Base-by-base conservation (phyloP, 2,888 invertebrate species). In the Acrocera orbiculus region DNA sequence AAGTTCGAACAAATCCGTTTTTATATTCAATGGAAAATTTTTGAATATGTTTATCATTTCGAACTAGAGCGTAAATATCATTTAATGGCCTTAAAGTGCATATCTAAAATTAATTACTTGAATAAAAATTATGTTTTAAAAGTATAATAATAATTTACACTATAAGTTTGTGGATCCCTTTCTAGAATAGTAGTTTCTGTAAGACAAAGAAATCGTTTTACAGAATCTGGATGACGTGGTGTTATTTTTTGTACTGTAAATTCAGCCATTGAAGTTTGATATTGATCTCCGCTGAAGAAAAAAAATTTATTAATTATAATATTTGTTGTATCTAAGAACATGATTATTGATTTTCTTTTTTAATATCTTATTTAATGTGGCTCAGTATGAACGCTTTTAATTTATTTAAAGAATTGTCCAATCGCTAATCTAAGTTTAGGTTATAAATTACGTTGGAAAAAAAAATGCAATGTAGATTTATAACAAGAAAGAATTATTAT, bases 111-210 rank as follows among this genome's bases (percentile, higher is more conserved):
- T 10, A 16, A 10, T 16, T 2, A 30, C 16, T 19, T n/a, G 10
- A 16, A 10, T 6, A 6, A 19, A 19, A 19, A 19, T 6, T 19
- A 19, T 19, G 19, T 19, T 19, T 6, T 19, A 19, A 19, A 19
- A 19, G 5, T 19, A 19, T 19, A 19, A 19, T 19, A 6, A 19
- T 15, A 24, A 19, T 38, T 32, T 44, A 47, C 80, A 46, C 80
- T 83, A 56, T 99, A 99, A 2, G 95, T 93, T 54, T 86, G 87
- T 3, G 92, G 90, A 64, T 99, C 98, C 44, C 98, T 69, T 63
- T 99, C 98, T 31, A 99, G 63, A 32, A 99, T 65, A 54, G 96
- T 96, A 0, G 83, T 81, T 59, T 98, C 96, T 0, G 92, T 89
- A 14, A 99, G 68, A 53, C 96, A 96, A 19, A 99, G 67, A 0